Conservation (phyloP, 1,140 invertebrate genomes). For the Luehdorfia chinensis region DNA sequence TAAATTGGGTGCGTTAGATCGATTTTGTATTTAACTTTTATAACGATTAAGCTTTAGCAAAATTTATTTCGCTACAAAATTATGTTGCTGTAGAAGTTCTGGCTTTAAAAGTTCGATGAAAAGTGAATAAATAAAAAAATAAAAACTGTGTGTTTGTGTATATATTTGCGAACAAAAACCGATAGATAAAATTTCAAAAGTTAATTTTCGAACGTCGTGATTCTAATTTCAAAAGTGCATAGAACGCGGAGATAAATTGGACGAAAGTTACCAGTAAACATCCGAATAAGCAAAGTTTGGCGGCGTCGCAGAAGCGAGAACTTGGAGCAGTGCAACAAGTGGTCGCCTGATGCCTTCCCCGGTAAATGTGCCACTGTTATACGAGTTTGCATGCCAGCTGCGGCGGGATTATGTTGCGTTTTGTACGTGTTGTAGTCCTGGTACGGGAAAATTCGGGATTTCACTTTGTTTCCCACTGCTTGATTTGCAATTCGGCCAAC, state of each 20-base stretch:
- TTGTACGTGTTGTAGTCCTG: conserved; percentile 25
- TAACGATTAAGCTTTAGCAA: no score
- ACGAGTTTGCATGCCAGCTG: conserved; percentile 65
- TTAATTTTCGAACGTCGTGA: background rate
- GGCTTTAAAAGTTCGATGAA: background rate
- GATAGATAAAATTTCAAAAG: background rate
- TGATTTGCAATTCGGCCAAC: background rate
- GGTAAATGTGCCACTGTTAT: conserved; percentile 70
- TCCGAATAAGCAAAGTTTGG: conserved; percentile 40
- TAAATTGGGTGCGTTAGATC: conserved; percentile 34
- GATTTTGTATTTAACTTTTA: conserved; percentile 27
- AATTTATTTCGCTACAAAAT: no score
- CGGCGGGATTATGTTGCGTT: conserved; percentile 50
- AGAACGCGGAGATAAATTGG: conserved; percentile 21
- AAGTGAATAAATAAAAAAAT: conserved; percentile 1
- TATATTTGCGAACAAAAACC: no score
- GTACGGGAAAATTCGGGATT: background rate
- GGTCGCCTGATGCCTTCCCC: conserved; percentile 63
- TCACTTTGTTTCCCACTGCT: no score
- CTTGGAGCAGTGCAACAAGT: conserved; percentile 65
- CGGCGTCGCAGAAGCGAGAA: conserved; percentile 36
- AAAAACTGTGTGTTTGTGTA: background rate
- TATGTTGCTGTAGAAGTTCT: conserved; percentile 18
- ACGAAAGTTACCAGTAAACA: conserved; percentile 19
- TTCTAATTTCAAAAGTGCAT: conserved; percentile 15